A percentile compares a stretch with the other conserved stretches of the same genome.
These are phyloP conservation scores for Melanargia galathea DNA, from an alignment of 2,888 invertebrate genomes.

Conservation along the genomic window DNA sequence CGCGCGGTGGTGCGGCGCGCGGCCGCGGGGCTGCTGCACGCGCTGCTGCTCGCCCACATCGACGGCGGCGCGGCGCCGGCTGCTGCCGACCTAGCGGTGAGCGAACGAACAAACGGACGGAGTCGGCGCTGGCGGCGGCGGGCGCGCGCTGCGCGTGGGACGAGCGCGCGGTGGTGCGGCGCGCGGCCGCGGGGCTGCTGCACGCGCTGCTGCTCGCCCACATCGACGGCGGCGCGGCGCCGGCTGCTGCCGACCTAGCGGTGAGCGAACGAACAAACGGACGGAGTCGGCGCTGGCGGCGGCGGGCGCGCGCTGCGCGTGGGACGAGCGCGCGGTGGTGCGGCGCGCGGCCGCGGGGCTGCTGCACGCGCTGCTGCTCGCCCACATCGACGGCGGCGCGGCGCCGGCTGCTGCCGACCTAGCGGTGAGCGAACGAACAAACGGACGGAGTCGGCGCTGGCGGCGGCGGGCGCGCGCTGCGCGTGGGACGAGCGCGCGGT, in stretches of 20 bases:
- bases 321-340: constrained; percentile 58
- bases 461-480: background rate
- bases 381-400: constrained; percentile 26
- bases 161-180: constrained; percentile 63
- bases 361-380: constrained; percentile 56
- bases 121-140: too few relatives aligned
- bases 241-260: constrained; percentile 46
- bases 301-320: background rate
- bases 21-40: constrained; percentile 60
- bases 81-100: constrained; percentile 50
- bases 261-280: constrained; percentile 42
- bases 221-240: constrained; percentile 31
- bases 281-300: too few relatives aligned
- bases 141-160: background rate
- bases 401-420: constrained; percentile 45
- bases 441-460: background rate
- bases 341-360: constrained; percentile 61
- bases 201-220: constrained; percentile 52
- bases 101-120: constrained; percentile 9
- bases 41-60: constrained; percentile 47
- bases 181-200: constrained; percentile 60
- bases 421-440: constrained; percentile 45
- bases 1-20: constrained; percentile 68
- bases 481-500: background rate
- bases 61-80: constrained; percentile 22